Conservation (phyloP, 2,797 vertebrate species). For the Scarus forsteni region DNA sequence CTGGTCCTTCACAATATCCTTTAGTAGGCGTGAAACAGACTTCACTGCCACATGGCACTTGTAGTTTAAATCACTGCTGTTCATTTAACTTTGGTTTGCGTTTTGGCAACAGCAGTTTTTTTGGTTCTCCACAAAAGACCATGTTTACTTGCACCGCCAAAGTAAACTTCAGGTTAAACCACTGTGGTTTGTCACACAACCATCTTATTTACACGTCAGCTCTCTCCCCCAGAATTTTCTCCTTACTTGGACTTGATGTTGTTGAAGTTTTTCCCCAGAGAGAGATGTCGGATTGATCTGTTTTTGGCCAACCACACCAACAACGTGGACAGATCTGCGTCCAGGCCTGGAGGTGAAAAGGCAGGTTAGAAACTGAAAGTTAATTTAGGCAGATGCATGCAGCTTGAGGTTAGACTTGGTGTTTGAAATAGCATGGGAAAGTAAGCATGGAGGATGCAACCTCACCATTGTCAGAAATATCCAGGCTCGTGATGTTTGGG, state of each 20-base stretch:
- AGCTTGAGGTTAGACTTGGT: not conserved
- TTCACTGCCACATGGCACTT: not conserved
- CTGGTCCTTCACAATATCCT: not conserved
- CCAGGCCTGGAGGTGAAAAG: slow-evolving; percentile 86
- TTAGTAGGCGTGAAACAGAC: not conserved
- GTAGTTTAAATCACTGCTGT: not conserved
- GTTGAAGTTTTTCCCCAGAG: slow-evolving; percentile 98
- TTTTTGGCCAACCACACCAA: slow-evolving; percentile 98
- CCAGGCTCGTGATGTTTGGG: slow-evolving; percentile 95
- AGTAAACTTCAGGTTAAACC: not conserved
- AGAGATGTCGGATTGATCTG: slow-evolving; percentile 94
- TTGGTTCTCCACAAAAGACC: not conserved
- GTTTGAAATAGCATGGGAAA: not conserved
- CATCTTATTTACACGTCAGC: not conserved
- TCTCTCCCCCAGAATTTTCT: not conserved
- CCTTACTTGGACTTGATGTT: slow-evolving; percentile 98
- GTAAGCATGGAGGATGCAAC: not conserved
- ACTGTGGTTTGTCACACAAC: not conserved
- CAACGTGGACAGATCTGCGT: slow-evolving; percentile 94
- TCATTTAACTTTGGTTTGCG: not conserved
- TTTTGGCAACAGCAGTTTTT: not conserved
- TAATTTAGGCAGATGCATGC: not conserved
- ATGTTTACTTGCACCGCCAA: not conserved
- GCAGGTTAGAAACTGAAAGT: not conserved
- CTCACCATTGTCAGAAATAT: slow-evolving; percentile 98